A percentile compares a stretch with the other conserved stretches of the same genome.
These are phyloP conservation scores for Catocala sponsa DNA, from an alignment of 2,888 invertebrate species.

Conservation along the genomic window DNA sequence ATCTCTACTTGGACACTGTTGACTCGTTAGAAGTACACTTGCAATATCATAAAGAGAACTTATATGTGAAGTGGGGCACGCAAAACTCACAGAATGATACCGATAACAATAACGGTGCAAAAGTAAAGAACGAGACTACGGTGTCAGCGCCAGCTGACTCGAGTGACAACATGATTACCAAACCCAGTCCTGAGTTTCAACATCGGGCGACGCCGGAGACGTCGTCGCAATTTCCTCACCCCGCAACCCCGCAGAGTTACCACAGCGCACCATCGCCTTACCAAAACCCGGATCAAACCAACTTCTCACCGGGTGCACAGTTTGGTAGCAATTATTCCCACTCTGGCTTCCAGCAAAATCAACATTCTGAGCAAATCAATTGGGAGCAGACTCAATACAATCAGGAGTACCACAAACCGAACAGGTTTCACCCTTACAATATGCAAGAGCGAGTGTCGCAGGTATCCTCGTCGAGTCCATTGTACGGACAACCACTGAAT, in stretches of 20 bases:
- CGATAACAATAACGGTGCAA: slow-evolving; percentile 90
- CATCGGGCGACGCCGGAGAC: slow-evolving; percentile 88
- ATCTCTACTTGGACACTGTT: slow-evolving; percentile 91
- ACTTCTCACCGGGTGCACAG: slow-evolving; percentile 87
- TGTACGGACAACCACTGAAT: slow-evolving; percentile 88
- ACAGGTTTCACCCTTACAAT: slow-evolving; percentile 85
- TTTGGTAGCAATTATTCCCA: slow-evolving; percentile 84
- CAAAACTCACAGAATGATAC: slow-evolving; percentile 88
- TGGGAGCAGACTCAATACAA: slow-evolving; percentile 84
- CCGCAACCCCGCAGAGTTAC: slow-evolving; percentile 90
- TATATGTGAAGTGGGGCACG: slow-evolving; percentile 92
- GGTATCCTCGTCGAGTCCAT: slow-evolving; percentile 86
- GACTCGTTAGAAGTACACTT: slow-evolving; percentile 94
- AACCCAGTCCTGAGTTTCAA: slow-evolving; percentile 89
- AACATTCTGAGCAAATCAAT: slow-evolving; percentile 81
- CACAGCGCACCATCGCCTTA: slow-evolving; percentile 91
- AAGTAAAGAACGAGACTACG: slow-evolving; percentile 88
- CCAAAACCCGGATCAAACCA: slow-evolving; percentile 88
- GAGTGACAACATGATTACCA: slow-evolving; percentile 90
- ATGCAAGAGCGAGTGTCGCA: slow-evolving; percentile 86
- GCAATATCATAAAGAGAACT: slow-evolving; percentile 93
- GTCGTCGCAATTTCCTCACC: slow-evolving; percentile 88
- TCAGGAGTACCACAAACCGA: slow-evolving; percentile 81
- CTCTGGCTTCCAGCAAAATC: slow-evolving; percentile 83
- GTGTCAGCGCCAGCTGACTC: slow-evolving; percentile 93